Evolutionary conservation across 2,797 vertebrate genomes (phyloP).

Genomic region (Tadarida brasiliensis): DNA sequence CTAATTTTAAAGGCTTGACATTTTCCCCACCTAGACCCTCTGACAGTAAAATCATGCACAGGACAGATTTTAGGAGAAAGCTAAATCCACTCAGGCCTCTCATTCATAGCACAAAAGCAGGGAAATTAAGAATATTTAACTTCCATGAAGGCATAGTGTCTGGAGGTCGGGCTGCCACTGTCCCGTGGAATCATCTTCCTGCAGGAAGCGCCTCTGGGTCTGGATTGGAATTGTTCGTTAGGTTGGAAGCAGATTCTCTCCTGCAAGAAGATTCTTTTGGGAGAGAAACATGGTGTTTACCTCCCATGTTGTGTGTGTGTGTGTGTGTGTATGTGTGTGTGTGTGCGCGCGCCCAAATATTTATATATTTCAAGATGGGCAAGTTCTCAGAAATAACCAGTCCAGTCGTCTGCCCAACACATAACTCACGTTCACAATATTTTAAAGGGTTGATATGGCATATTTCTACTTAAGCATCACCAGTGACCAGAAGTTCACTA

Average conservation of each 20-base stretch:
- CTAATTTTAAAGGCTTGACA: slow-evolving; percentile 81
- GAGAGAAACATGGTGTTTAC: not conserved
- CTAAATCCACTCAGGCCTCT: slow-evolving; percentile 13
- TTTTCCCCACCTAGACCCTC: slow-evolving; percentile 73
- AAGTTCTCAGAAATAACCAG: not conserved
- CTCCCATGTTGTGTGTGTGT: not conserved
- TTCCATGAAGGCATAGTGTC: slow-evolving; percentile 54
- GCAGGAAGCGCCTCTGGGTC: not conserved
- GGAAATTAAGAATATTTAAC: slow-evolving; percentile 64
- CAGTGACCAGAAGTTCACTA: not conserved
- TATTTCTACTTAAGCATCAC: not conserved
- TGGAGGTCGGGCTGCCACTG: slow-evolving; percentile 34
- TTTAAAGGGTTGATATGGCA: not conserved
- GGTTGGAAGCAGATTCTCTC: not conserved
- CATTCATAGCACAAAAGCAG: slow-evolving; percentile 4
- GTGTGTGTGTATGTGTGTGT: not conserved
- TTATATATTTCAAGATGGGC: not conserved
- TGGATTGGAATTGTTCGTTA: not conserved
- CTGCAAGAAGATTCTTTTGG: not conserved
- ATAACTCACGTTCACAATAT: not conserved
- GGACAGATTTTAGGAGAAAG: not conserved
- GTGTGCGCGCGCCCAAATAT: not conserved
- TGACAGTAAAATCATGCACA: slow-evolving; percentile 48
- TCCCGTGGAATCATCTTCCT: slow-evolving; percentile 40
- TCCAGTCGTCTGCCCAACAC: not conserved